Base-by-base conservation (phyloP, 2,113 vertebrate genomes). In the Candoia aspera region DNA sequence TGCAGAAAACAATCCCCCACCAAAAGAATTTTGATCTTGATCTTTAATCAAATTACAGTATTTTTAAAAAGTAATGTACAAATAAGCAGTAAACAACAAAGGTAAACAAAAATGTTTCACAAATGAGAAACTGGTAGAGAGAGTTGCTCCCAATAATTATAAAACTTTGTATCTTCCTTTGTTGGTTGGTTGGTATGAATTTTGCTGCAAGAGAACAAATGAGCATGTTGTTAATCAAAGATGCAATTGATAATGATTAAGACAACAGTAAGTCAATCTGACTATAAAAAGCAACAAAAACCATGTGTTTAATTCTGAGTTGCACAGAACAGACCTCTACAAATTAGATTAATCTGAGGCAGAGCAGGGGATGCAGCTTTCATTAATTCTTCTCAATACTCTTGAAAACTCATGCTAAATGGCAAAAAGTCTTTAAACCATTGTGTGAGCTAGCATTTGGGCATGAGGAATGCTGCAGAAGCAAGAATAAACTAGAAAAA, bases 111-210 rank as follows among this genome's bases (percentile, higher is more conserved):
- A 96, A 95, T 94, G 92, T 94, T 93, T 96, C 96, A 97, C 94
- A 95, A 93, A 97, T 95, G 94, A 95, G 95, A 95, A 96, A 89
- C 92, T 91, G 93, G 94, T 94, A 96, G 94, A 96, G 91, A 94
- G 60, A 0, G 53, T 62, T 92, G 92, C 91, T 96, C 94, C 94
- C 93, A 93, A 90, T 84, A 94, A 97, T 98, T 98, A 99, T 96
- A 99, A 96, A 95, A 99, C 99, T 97, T 99, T 99, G 98, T 99
- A 99, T 95, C 99, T 98, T 97, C 99, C 98, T 98, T 99, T 99
- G 98, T 98, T 99, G 90, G 99, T 99, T 26, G 99, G 99, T 97
- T 99, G 99, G 98, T 99, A 99, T 26, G 99, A 99, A 96, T 99
- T 99, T 99, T 99, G 99, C 99, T 99, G 95, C 8, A 97, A 97